Conservation (phyloP, 2,797 vertebrate genomes). For the Semaprochilodus insignis region DNA sequence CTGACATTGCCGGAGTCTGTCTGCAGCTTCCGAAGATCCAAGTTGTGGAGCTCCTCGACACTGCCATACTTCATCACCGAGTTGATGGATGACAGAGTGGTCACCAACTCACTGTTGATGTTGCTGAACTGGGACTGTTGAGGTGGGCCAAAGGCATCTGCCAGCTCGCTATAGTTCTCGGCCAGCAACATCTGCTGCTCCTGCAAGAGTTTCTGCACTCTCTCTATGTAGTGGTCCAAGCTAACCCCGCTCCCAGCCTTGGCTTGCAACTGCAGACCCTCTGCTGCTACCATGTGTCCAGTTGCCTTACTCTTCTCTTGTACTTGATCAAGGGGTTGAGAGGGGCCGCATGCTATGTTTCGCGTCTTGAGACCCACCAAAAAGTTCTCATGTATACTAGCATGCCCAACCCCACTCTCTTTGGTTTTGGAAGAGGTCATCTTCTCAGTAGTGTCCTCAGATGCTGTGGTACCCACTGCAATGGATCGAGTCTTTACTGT, state of each 20-base stretch:
- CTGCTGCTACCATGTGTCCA: constrained; percentile 10
- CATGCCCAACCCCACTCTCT: constrained; percentile 88
- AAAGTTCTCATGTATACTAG: constrained; percentile 89
- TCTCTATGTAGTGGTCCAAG: constrained; percentile 95
- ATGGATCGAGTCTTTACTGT: constrained; percentile 85
- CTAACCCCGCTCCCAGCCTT: constrained; percentile 69
- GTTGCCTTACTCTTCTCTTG: constrained; percentile 43
- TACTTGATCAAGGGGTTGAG: constrained; percentile 53
- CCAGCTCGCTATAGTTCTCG: constrained; percentile 95
- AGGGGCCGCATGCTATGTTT: constrained; percentile 92
- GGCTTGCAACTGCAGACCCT: constrained; percentile 47
- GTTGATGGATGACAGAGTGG: constrained; percentile 93
- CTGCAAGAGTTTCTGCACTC: constrained; percentile 92
- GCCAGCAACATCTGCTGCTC: constrained; percentile 95
- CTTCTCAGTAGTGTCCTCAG: constrained; percentile 62
- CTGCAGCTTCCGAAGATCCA: constrained; percentile 71
- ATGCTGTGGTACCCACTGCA: constrained; percentile 87
- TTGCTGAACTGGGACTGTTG: constrained; percentile 93
- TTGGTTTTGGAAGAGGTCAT: constrained; percentile 83
- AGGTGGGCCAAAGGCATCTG: constrained; percentile 94
- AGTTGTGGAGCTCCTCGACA: constrained; percentile 80
- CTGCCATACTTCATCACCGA: constrained; percentile 91
- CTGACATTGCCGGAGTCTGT: constrained; percentile 48
- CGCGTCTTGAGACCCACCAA: constrained; percentile 92
- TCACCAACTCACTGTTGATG: constrained; percentile 94